A percentile compares a stretch with the other conserved stretches of the same genome.
phyloP scores from a whole-genome alignment of 1,140 invertebrate genomes.

The Drosophila virilis region DNA sequence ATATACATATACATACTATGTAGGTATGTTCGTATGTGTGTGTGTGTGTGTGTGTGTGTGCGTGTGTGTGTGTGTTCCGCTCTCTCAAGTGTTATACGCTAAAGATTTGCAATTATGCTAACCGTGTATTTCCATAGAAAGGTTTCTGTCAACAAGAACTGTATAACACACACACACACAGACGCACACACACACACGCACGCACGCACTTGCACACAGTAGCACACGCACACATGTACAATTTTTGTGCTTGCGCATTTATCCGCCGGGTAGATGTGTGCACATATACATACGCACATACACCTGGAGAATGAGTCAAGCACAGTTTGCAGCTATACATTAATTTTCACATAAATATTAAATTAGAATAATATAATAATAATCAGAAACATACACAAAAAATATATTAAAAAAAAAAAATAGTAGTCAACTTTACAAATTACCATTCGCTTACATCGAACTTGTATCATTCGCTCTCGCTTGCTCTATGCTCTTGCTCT shows the following conservation, averaged over 20 bases:
- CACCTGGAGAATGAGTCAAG: background rate
- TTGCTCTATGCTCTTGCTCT: slow-evolving; percentile 35
- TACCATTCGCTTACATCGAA: slow-evolving; percentile 19
- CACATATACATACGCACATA: too few species aligned
- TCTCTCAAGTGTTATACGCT: slow-evolving; percentile 1
- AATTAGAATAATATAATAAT: slow-evolving; percentile 21
- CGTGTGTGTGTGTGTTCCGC: background rate
- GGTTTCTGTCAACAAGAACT: background rate
- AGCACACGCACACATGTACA: background rate
- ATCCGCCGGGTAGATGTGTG: background rate
- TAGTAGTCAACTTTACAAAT: slow-evolving; percentile 39
- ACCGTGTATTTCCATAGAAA: slow-evolving; percentile 4
- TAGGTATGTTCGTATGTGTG: slow-evolving; percentile 23
- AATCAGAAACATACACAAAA: slow-evolving; percentile 31
- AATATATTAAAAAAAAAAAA: slow-evolving; percentile 18
- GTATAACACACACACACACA: slow-evolving; percentile 1
- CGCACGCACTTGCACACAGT: too few species aligned
- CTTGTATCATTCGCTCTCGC: slow-evolving; percentile 13
- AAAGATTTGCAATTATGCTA: slow-evolving; percentile 8
- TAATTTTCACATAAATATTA: slow-evolving; percentile 40
- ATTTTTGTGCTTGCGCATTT: background rate
- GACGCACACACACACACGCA: too few species aligned
- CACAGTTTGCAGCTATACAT: slow-evolving; percentile 12
- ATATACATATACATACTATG: slow-evolving; percentile 31
- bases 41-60: slow-evolving; percentile 12